These are phyloP conservation scores for Morbakka virulenta DNA, from an alignment of 30 jellyfish, hydroid and myxozoan species.

Conservation along the genomic window DNA sequence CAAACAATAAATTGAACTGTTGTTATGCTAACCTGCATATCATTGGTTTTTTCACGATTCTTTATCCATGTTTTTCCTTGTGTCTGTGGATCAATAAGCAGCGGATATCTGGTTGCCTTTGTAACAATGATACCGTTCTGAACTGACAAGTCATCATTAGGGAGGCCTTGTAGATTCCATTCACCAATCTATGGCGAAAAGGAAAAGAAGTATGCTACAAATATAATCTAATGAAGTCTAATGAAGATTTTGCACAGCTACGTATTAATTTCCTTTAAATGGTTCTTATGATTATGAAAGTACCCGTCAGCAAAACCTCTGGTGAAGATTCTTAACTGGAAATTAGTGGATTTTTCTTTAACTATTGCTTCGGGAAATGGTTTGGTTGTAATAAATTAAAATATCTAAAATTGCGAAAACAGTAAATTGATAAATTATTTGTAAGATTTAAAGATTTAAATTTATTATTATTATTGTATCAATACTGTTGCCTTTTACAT, in stretches of 20 bases:
- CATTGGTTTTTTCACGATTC: constrained; percentile 66
- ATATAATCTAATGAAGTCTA: too few species aligned
- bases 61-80: constrained; percentile 92
- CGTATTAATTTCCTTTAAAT: too few species aligned
- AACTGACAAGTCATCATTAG: constrained; percentile 90
- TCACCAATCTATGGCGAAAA: constrained; percentile 67
- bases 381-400: too few species aligned
- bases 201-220: not conserved
- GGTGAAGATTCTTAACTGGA: not conserved
- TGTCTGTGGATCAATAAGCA: constrained; percentile 93
- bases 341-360: too few species aligned
- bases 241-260: too few species aligned
- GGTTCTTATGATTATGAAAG: not conserved
- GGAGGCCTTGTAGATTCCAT: constrained; percentile 96
- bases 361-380: too few species aligned
- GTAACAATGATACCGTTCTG: constrained; percentile 97
- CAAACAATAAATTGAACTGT: not conserved
- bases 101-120: constrained; percentile 92
- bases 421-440: too few species aligned
- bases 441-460: too few species aligned
- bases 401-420: too few species aligned
- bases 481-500: too few species aligned
- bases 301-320: not conserved
- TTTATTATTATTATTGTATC: too few species aligned
- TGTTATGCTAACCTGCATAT: constrained; percentile 79